Evolutionary conservation across 2,113 vertebrate species (phyloP).

Genomic region (Melanerpes aurifrons): DNA sequence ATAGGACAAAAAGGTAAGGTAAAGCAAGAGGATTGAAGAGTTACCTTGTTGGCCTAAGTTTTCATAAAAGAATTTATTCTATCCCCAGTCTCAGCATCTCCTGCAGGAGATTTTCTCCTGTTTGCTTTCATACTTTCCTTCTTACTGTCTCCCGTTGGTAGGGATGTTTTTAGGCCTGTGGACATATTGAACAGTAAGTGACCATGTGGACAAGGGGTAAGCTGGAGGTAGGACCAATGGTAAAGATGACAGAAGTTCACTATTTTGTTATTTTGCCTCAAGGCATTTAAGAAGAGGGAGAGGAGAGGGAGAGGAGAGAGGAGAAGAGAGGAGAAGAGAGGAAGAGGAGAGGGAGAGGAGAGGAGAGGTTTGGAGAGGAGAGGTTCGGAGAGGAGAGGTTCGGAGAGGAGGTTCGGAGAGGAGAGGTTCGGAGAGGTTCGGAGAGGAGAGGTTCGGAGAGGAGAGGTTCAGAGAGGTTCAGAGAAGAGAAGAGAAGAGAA

Average conservation of each 20-base stretch:
- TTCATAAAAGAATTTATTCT: not conserved
- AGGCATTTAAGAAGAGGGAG: not conserved
- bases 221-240: not conserved
- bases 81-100: not conserved
- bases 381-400: too few species aligned
- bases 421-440: too few species aligned
- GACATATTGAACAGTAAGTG: not conserved
- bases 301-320: too few species aligned
- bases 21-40: not conserved
- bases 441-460: too few species aligned
- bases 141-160: not conserved
- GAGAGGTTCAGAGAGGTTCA: too few species aligned
- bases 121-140: not conserved
- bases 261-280: not conserved
- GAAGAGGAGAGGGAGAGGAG: too few species aligned
- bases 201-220: not conserved
- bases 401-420: too few species aligned
- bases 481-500: too few species aligned
- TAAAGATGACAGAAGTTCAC: not conserved
- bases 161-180: not conserved
- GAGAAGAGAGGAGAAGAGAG: too few species aligned
- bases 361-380: too few species aligned
- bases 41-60: not conserved
- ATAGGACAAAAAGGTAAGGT: not conserved
- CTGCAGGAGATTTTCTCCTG: not conserved